phyloP scores from a whole-genome alignment of 1,140 invertebrate genomes.

The Drosophila bocki region DNA sequence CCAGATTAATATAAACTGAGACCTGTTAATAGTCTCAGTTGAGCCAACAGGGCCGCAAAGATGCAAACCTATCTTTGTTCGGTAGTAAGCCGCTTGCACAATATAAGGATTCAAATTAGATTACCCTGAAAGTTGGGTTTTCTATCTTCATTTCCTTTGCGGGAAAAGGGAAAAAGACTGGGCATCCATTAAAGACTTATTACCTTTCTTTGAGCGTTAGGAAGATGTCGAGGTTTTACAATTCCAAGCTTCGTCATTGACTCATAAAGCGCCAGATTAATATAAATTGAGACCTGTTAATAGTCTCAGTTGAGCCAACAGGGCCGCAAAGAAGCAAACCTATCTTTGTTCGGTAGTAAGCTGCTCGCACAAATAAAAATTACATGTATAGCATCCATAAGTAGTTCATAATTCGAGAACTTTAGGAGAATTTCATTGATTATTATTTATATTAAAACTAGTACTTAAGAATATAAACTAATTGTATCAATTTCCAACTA shows the following conservation, averaged over 20 bases:
- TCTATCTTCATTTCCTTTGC: neutral
- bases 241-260: neutral
- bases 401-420: too few species aligned
- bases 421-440: too few species aligned
- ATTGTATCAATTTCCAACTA: neutral
- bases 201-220: constrained; percentile 15
- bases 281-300: constrained; percentile 48
- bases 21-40: constrained; percentile 52
- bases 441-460: too few species aligned
- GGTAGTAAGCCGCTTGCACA: constrained; percentile 81
- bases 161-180: neutral
- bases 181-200: neutral
- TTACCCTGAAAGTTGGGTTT: neutral
- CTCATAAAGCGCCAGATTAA: constrained; percentile 55
- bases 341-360: constrained; percentile 80
- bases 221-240: neutral
- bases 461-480: neutral
- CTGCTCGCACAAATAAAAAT: constrained; percentile 54
- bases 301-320: constrained; percentile 70
- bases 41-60: constrained; percentile 84
- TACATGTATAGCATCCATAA: too few species aligned
- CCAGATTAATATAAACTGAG: constrained; percentile 59
- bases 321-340: constrained; percentile 78
- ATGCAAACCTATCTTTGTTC: constrained; percentile 67
- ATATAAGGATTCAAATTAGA: neutral